Conservation (phyloP, 2,113 vertebrate species). For the Fregetta grallaria region DNA sequence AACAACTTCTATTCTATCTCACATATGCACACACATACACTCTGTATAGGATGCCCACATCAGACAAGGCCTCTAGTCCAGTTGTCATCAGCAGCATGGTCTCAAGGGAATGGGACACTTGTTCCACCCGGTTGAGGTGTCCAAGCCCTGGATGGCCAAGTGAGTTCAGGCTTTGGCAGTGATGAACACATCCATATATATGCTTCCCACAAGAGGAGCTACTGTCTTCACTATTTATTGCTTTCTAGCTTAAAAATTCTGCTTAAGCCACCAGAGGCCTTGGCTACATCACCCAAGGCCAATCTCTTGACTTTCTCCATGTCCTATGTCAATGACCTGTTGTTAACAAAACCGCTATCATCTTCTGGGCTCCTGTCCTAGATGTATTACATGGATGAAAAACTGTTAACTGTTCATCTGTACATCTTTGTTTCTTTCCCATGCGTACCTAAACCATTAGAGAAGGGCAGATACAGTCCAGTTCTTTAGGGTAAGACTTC, state of each 20-base stretch:
- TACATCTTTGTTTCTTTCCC: not conserved
- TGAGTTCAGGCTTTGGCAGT: not conserved
- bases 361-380: not conserved
- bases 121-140: not conserved
- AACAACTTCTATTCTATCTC: not conserved
- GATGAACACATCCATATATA: not conserved
- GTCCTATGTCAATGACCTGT: not conserved
- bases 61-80: not conserved
- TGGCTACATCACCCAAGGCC: not conserved
- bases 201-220: not conserved
- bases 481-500: not conserved
- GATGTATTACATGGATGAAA: not conserved
- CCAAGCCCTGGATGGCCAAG: not conserved
- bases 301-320: not conserved
- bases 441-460: not conserved
- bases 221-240: not conserved
- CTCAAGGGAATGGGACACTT: not conserved
- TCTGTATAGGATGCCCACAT: not conserved
- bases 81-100: not conserved
- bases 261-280: not conserved
- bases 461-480: not conserved
- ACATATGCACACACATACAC: not conserved
- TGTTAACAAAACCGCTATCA: not conserved
- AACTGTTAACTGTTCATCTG: not conserved
- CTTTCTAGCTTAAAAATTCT: not conserved